Conservation (phyloP, 1,140 invertebrate species). For the Drosophila eugracilis region DNA sequence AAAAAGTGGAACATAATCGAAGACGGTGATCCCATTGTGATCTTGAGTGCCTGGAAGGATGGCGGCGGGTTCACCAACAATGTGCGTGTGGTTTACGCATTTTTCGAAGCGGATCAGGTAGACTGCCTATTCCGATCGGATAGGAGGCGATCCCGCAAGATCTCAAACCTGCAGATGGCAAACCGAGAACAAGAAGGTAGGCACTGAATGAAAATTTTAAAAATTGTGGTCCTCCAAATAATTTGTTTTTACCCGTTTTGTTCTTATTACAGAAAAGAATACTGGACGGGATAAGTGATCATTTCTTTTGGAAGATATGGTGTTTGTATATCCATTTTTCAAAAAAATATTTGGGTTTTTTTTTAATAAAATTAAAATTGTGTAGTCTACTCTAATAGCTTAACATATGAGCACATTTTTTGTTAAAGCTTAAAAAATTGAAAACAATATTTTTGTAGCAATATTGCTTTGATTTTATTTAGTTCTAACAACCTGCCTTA, state of each 20-base stretch:
- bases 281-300: too few species aligned
- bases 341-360: not conserved
- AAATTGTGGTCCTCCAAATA: not conserved
- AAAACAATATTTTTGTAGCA: too few species aligned
- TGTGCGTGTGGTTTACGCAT: conserved; percentile 95
- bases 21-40: conserved; percentile 93
- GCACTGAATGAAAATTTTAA: not conserved
- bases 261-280: not conserved
- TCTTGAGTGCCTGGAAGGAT: conserved; percentile 98
- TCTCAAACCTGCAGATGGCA: conserved; percentile 33
- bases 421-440: too few species aligned
- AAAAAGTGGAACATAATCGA: conserved; percentile 93
- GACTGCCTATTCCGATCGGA: conserved; percentile 64
- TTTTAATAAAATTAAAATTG: too few species aligned
- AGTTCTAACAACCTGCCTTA: not conserved
- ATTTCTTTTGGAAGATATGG: too few species aligned
- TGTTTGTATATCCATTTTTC: too few species aligned
- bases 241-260: not conserved
- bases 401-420: too few species aligned
- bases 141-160: conserved; percentile 34
- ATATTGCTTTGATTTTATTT: not conserved
- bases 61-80: conserved; percentile 99
- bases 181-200: not conserved
- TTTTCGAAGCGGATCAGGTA: conserved; percentile 69
- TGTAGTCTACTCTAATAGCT: too few species aligned